Conservation (phyloP, 2,797 vertebrate species). For the Apogon hyalosoma region DNA sequence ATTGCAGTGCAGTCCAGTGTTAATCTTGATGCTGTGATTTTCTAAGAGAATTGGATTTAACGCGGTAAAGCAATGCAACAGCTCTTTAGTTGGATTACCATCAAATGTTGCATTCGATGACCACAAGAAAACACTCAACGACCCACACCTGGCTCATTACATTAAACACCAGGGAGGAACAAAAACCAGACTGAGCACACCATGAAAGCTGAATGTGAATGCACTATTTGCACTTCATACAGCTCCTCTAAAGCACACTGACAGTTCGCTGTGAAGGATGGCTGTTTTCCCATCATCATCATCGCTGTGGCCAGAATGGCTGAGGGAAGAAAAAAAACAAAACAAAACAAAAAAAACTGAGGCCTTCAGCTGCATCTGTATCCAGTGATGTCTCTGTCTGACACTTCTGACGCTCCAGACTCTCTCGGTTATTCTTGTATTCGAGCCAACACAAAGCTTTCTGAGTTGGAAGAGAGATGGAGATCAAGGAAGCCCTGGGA, state of each 20-base stretch:
- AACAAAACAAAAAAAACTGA: neutral
- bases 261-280: slow-evolving; percentile 26
- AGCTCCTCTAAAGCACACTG: slow-evolving; percentile 31
- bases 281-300: slow-evolving; percentile 19
- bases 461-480: neutral
- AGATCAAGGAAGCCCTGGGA: slow-evolving; percentile 5
- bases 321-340: neutral
- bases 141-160: slow-evolving; percentile 43
- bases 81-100: slow-evolving; percentile 1
- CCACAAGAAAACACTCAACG: neutral
- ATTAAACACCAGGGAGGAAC: slow-evolving; percentile 36
- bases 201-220: slow-evolving; percentile 56
- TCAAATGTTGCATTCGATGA: neutral
- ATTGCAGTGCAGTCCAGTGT: too few species aligned
- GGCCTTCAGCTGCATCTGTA: slow-evolving; percentile 34
- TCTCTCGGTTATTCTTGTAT: slow-evolving; percentile 22
- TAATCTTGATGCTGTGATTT: too few species aligned
- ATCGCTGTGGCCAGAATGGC: neutral
- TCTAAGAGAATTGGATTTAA: too few species aligned
- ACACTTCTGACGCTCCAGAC: slow-evolving; percentile 14
- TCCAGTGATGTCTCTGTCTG: slow-evolving; percentile 43
- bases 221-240: slow-evolving; percentile 63
- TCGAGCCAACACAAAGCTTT: slow-evolving; percentile 14
- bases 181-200: slow-evolving; percentile 6
- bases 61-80: neutral